phyloP scores from a whole-genome alignment of 2,888 invertebrate genomes.

The Torymus auratus region DNA sequence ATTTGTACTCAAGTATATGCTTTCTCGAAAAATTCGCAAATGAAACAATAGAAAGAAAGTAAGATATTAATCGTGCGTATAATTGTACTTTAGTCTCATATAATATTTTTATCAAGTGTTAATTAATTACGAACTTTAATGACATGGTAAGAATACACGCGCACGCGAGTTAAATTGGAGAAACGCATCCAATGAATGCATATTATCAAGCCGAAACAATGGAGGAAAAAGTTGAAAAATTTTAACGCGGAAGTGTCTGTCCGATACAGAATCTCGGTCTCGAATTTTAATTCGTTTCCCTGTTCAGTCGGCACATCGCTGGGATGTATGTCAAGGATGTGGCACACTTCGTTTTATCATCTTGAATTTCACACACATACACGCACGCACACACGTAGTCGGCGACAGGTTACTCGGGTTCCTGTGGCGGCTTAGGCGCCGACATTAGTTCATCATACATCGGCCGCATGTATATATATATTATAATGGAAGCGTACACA shows the following conservation, averaged over 20 bases:
- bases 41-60: conserved; percentile 37
- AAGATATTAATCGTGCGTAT: conserved; percentile 32
- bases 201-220: background rate
- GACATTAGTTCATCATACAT: background rate
- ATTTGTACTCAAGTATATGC: conserved; percentile 4
- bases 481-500: conserved; percentile 23
- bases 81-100: conserved; percentile 2
- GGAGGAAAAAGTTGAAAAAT: background rate
- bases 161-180: too few relatives aligned
- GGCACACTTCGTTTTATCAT: conserved; percentile 53
- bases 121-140: conserved; percentile 28
- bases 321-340: conserved; percentile 56
- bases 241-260: conserved; percentile 11
- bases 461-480: background rate
- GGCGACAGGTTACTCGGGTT: too few relatives aligned
- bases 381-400: background rate
- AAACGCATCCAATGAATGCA: too few relatives aligned
- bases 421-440: too few relatives aligned
- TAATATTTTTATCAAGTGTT: conserved; percentile 13
- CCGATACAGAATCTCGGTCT: conserved; percentile 25
- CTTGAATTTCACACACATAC: conserved; percentile 45
- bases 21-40: conserved; percentile 26
- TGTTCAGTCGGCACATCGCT: background rate
- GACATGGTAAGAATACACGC: too few relatives aligned
- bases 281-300: conserved; percentile 20